These are phyloP conservation scores for Cassiopea xamachana DNA, from an alignment of 30 jellyfish, hydroid and myxozoan species.

Conservation along the genomic window DNA sequence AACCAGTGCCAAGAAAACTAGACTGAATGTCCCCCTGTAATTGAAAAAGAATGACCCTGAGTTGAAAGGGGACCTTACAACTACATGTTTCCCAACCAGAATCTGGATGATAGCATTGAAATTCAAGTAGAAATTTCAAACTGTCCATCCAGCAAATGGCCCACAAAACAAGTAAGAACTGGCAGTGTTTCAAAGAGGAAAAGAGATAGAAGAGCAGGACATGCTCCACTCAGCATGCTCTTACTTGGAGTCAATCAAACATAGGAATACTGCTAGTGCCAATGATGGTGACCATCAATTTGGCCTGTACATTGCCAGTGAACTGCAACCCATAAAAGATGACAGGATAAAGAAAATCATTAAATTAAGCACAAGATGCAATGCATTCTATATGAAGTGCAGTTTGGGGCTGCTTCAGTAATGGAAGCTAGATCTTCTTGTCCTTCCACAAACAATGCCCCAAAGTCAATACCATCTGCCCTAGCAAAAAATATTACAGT, in stretches of 20 bases:
- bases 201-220: background rate
- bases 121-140: constrained; percentile 5
- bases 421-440: background rate
- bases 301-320: background rate
- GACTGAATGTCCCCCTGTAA: constrained; percentile 31
- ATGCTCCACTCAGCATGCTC: background rate
- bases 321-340: background rate
- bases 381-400: constrained; percentile 7
- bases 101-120: background rate
- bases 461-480: background rate
- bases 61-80: constrained; percentile 16
- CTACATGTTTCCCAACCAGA: background rate
- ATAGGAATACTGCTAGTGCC: background rate
- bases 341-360: background rate
- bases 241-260: background rate
- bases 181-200: background rate
- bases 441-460: background rate
- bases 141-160: background rate
- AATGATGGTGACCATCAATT: constrained; percentile 10
- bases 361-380: background rate
- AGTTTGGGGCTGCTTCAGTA: background rate
- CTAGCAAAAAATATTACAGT: background rate
- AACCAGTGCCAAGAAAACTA: constrained; percentile 47
- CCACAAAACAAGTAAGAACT: background rate
- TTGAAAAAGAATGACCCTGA: constrained; percentile 45